Conservation (phyloP, 1,140 invertebrate genomes). For the Brachionus rubens region DNA sequence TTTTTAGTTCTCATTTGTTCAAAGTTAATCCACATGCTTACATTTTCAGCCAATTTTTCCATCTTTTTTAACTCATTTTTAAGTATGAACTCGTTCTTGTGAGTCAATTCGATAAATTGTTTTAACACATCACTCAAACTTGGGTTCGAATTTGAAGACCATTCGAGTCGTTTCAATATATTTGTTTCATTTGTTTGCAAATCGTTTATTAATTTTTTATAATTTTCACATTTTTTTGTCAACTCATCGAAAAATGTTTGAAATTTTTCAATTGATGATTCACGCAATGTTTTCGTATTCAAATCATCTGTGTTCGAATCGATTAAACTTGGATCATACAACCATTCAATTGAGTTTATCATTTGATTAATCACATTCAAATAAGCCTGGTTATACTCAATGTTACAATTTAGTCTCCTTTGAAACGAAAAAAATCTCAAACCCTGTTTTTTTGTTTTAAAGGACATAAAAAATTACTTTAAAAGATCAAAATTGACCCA, state of each 20-base stretch:
- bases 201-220: not conserved
- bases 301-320: not conserved
- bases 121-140: not conserved
- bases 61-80: not conserved
- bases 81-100: not conserved
- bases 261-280: not conserved
- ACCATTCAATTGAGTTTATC: not conserved
- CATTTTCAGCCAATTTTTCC: not conserved
- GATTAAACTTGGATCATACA: not conserved
- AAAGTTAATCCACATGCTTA: not conserved
- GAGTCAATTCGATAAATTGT: not conserved
- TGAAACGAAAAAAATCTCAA: not conserved
- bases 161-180: not conserved
- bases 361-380: not conserved
- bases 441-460: not conserved
- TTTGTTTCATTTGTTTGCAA: not conserved
- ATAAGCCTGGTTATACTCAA: not conserved
- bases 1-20: not conserved
- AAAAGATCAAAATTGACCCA: not conserved
- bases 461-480: not conserved
- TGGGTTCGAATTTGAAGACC: not conserved
- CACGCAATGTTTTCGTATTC: not conserved
- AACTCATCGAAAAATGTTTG: not conserved
- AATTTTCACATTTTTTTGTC: not conserved
- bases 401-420: slow-evolving; percentile 7